Base-by-base conservation (phyloP, 1,140 invertebrate genomes). In the Apis florea region DNA sequence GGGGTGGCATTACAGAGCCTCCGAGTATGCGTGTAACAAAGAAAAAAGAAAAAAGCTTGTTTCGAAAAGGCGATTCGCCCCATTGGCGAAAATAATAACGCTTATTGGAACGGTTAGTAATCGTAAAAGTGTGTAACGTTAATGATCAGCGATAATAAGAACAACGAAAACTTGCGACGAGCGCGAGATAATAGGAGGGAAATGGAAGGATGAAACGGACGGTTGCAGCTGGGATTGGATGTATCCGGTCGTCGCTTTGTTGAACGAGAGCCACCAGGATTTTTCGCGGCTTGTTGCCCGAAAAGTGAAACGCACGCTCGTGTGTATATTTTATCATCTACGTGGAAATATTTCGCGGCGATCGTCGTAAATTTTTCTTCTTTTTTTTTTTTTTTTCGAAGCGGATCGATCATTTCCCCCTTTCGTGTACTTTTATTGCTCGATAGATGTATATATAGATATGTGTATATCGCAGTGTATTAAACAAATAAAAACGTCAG, bases 101-200 rank as follows among this genome's bases (percentile, higher is more conserved):
- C 58, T 76, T n/a, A 12, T 21, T 40, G 6, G 53, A 67, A 40
- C 74, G 5, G 56, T 77, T 82, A 70, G 77, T 82, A 82, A 82
- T 77, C 73, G 54, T 77, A 82, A 77, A 82, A 70, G 69, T 82
- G 80, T n/a, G 54, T 77, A 82, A 82, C 69, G 72, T 67, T 81
- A 69, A 77, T 17, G 66, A 59, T 40, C 40, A 74, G 26, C 72
- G 47, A 81, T 75, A 67, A 75, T 75, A 75, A 81, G 61, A 75
- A 59, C 59, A 75, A 75, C 53, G 63, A 47, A 74, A 75, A 68
- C 72, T 47, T 17, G 24, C 64, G 67, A 72, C 64, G 77, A 72
- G 69, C 49, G 70, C 54, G 67, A n/a, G 64, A 72, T 79, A 79
- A 79, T 79, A 59, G 59, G 26, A 64, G 31, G 49, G 58, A 19